Evolutionary conservation across 2,888 invertebrate genomes (phyloP), one percentile per base, ranked within the genome.

Genomic region (Elmis aenea): DNA sequence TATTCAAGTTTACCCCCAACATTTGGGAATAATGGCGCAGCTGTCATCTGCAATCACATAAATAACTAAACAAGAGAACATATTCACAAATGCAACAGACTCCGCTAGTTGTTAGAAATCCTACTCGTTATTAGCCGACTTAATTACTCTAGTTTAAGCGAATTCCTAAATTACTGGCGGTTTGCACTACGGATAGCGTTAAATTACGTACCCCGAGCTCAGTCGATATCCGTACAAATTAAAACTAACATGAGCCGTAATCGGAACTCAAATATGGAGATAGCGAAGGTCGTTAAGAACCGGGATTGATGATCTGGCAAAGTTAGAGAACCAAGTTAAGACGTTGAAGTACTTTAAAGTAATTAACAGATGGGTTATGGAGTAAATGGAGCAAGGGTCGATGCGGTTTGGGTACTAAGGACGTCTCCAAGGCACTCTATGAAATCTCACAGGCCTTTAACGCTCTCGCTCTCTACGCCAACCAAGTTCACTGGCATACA

Each of bases 291-390:
- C 12, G 29, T 27, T 34, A 36, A 41, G 40, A 35, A 33, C 32
- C 16, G 34, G 42, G 45, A 47, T 47, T 50, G 47, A 45, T 46
- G 50, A 42, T 42, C 38, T 38, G 34, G 35, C 28, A 34, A 42
- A 46, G 38, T 33, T 40, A 38, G 29, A 21, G 40, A 47, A 47
- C 45, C 39, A 42, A 47, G 45, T 50, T 51, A 45, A 45, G 41
- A 44, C 38, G 45, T 50, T 36, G 42, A 42, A 45, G 50, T 48
- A 50, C 47, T 50, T 50, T 50, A 48, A 48, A 50, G 47, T 52
- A 48, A 52, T 50, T 52, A 52, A 52, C 52, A 47, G 48, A 52
- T 52, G 50, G 48, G 50, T 50, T 52, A 50, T 52, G 46, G 47
- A 44, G 45, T 45, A 47, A 52, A 50, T 48, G 48, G 45, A 28